phyloP scores from a whole-genome alignment of 2,797 vertebrate species.

The Todus mexicanus region DNA sequence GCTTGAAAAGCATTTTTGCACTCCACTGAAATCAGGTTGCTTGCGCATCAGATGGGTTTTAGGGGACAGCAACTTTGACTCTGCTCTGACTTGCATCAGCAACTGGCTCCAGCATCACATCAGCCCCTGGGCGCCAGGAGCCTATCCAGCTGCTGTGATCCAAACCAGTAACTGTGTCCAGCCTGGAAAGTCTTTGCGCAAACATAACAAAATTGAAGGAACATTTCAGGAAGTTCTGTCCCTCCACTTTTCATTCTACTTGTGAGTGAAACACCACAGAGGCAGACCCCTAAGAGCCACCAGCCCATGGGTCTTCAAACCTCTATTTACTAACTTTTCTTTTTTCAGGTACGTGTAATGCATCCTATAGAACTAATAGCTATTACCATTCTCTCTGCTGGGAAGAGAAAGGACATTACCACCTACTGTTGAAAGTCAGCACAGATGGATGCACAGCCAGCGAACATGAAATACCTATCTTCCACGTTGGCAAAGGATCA shows the following conservation, averaged over 20 bases:
- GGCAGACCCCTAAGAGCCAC: not conserved
- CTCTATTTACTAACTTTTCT: not conserved
- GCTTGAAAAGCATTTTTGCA: not conserved
- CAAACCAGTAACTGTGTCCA: not conserved
- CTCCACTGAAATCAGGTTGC: not conserved
- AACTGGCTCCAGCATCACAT: not conserved
- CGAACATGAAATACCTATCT: fast-evolving
- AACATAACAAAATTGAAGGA: not conserved
- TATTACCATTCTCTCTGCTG: not conserved
- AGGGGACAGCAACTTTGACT: not conserved
- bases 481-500: not conserved
- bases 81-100: not conserved
- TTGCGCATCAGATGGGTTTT: not conserved
- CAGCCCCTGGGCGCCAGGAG: not conserved
- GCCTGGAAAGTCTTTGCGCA: not conserved
- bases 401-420: not conserved
- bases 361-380: not conserved
- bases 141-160: not conserved
- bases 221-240: not conserved
- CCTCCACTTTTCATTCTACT: fast-evolving
- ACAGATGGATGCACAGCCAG: not conserved
- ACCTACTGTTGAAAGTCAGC: not conserved
- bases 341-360: not conserved
- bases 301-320: not conserved
- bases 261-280: not conserved